A percentile compares a stretch with the other conserved stretches of the same genome.
Conservation (phyloP, 2,888 invertebrate genomes). For the Xylocampa areola region DNA sequence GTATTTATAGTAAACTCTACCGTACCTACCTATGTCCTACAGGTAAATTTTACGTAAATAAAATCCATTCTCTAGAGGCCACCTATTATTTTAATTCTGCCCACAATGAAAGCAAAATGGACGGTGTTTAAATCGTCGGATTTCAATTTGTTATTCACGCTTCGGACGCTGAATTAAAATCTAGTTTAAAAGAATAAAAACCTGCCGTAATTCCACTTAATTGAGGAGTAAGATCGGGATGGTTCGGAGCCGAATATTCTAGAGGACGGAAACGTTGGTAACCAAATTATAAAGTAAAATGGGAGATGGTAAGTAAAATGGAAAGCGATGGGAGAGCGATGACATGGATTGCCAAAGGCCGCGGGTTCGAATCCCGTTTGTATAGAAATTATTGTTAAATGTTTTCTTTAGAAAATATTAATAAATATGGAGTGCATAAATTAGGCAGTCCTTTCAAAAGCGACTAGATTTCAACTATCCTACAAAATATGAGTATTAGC, state of each 20-base stretch:
- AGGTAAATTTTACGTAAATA: constrained; percentile 6
- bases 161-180: constrained; percentile 54
- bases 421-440: no score
- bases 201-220: constrained; percentile 18
- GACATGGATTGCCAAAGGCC: no score
- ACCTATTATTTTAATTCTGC: constrained; percentile 51
- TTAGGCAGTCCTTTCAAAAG: no score
- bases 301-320: no score
- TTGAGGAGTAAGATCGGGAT: constrained; percentile 23
- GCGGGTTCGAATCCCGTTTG: no score
- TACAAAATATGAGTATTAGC: no score
- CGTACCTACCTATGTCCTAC: not conserved
- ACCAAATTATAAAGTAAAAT: constrained; percentile 15
- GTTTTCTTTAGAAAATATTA: no score
- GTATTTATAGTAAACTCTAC: no score
- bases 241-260: constrained; percentile 31
- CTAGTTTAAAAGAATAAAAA: constrained; percentile 42
- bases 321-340: no score
- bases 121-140: constrained; percentile 40
- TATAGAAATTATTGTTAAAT: no score
- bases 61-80: constrained; percentile 15
- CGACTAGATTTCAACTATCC: no score
- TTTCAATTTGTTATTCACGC: constrained; percentile 56
- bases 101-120: constrained; percentile 33
- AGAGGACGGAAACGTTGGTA: constrained; percentile 21